Percentiles rank a stretch among this genome's conserved stretches.
phyloP scores from a whole-genome alignment of 92 coral and sea anemone genomes.

The Heliopora coerulea region DNA sequence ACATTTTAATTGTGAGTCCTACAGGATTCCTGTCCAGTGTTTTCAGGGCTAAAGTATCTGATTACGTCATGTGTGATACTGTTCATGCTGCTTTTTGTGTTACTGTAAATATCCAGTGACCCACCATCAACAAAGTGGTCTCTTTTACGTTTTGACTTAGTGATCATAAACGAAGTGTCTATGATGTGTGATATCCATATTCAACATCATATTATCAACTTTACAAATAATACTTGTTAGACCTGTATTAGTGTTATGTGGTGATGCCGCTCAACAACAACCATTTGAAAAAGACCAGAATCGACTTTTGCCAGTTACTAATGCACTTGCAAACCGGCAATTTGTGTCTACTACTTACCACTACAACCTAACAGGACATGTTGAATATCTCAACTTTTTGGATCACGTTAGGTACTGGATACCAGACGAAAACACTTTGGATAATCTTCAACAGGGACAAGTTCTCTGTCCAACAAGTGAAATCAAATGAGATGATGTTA shows the following conservation, averaged over 20 bases:
- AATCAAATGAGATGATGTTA: not conserved
- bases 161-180: constrained; percentile 31
- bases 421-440: not conserved
- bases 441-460: constrained; percentile 1
- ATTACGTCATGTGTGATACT: not conserved
- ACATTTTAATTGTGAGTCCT: not conserved
- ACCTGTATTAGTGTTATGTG: constrained; percentile 4
- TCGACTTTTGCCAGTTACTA: not conserved
- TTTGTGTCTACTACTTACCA: constrained; percentile 5
- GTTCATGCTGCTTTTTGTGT: constrained; percentile 25
- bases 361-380: not conserved
- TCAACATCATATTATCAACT: not conserved
- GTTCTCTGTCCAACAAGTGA: not conserved
- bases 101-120: not conserved
- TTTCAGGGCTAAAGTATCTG: not conserved
- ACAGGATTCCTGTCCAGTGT: constrained; percentile 19
- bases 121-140: constrained; percentile 8
- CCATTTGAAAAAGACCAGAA: not conserved
- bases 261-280: constrained; percentile 14
- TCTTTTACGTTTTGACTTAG: not conserved
- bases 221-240: not conserved
- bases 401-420: constrained; percentile 25
- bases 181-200: constrained; percentile 1
- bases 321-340: not conserved
- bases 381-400: not conserved